These are phyloP conservation scores for Ibidorhyncha struthersii DNA, from an alignment of 2,113 vertebrate species.

Conservation along the genomic window DNA sequence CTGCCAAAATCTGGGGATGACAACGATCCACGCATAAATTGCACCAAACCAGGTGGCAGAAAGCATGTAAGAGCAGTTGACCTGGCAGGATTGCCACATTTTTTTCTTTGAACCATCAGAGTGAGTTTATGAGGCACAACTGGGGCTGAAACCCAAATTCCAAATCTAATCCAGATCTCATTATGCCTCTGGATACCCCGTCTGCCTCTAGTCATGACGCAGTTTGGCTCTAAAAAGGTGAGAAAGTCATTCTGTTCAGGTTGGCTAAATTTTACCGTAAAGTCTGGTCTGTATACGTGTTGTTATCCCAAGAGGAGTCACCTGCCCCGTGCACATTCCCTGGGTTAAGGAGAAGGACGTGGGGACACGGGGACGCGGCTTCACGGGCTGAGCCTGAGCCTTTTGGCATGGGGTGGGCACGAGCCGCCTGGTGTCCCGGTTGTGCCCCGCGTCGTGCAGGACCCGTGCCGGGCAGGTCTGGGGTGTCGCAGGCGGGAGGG, in stretches of 20 bases:
- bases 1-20: background rate
- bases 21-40: rapidly evolving
- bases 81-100: background rate
- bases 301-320: background rate
- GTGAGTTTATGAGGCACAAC: rapidly evolving
- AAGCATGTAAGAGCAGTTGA: background rate
- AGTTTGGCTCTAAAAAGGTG: background rate
- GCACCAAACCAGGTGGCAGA: background rate
- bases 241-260: background rate
- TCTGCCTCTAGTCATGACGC: background rate
- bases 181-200: background rate
- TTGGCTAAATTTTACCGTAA: background rate
- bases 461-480: background rate
- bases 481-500: background rate
- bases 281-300: rapidly evolving
- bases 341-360: background rate
- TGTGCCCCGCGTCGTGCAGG: background rate
- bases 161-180: rapidly evolving
- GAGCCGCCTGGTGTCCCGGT: background rate
- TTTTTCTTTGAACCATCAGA: background rate
- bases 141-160: background rate
- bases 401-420: rapidly evolving
- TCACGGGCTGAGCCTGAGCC: background rate
- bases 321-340: rapidly evolving
- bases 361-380: rapidly evolving